Evolutionary conservation across 2,113 vertebrate species (phyloP).

Genomic region (Megaceryle torquata): DNA sequence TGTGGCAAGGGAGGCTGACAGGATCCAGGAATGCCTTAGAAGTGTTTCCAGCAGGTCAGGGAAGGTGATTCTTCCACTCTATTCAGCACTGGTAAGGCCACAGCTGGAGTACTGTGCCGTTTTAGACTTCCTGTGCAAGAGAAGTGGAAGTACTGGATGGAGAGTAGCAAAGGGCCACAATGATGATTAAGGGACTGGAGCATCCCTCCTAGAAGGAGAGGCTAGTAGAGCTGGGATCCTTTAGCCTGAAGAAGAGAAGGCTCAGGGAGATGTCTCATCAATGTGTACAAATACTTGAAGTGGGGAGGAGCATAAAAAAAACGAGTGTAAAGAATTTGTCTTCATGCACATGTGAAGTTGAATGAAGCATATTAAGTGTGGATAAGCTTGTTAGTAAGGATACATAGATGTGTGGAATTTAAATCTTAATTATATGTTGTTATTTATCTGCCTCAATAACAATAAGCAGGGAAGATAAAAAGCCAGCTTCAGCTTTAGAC

Average conservation of each 20-base stretch:
- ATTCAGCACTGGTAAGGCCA: neutral
- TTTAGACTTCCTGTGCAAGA: no score
- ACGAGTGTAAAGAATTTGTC: rapidly evolving
- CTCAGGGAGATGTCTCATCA: neutral
- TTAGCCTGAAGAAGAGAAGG: neutral
- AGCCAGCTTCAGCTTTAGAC: neutral
- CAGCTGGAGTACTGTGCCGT: neutral
- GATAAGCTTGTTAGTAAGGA: neutral
- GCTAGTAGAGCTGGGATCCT: neutral
- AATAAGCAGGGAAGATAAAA: neutral
- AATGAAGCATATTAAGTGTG: neutral
- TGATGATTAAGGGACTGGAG: neutral
- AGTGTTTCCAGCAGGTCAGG: neutral
- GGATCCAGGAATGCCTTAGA: neutral
- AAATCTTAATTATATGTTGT: neutral
- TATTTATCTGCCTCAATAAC: neutral
- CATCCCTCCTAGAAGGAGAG: neutral
- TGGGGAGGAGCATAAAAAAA: neutral
- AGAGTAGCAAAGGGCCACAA: neutral
- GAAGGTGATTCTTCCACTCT: neutral
- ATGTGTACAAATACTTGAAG: neutral
- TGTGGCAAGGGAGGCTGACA: neutral
- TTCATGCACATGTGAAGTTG: neutral
- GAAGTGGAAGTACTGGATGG: neutral
- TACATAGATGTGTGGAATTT: neutral